Conservation (phyloP, 2,797 vertebrate species). For the Sus cebifrons region DNA sequence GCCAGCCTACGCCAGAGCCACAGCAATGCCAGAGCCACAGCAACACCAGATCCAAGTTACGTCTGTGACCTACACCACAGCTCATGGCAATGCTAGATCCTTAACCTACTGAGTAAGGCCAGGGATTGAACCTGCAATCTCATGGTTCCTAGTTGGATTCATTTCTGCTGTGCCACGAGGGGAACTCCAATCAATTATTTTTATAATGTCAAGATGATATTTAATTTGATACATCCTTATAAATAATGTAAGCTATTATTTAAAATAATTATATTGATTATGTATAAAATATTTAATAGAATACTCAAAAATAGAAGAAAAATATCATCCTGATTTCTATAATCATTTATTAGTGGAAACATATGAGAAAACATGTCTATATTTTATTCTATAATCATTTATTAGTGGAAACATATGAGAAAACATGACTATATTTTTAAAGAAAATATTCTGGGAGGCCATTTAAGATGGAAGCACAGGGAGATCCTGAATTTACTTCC, state of each 20-base stretch:
- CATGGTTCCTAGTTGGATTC: too few relatives aligned
- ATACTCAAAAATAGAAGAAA: neutral
- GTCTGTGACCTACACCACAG: too few relatives aligned
- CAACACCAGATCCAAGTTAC: too few relatives aligned
- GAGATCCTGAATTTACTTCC: neutral
- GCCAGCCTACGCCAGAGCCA: too few relatives aligned
- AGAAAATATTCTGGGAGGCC: neutral
- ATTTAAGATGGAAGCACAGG: neutral
- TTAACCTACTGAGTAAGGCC: too few relatives aligned
- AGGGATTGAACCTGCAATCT: too few relatives aligned
- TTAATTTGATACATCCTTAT: neutral
- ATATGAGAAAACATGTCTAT: neutral
- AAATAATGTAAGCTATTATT: neutral
- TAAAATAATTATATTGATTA: slow-evolving; percentile 5
- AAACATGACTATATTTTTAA: neutral
- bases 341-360: neutral
- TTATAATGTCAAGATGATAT: neutral
- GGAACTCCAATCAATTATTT: neutral
- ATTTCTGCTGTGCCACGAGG: too few relatives aligned
- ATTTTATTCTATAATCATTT: neutral
- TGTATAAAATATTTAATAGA: neutral
- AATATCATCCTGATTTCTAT: neutral
- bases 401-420: neutral
- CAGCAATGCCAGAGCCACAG: too few relatives aligned
- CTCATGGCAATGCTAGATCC: too few relatives aligned